Evolutionary conservation across 2,113 vertebrate genomes (phyloP).

Genomic region (Rhea americana): DNA sequence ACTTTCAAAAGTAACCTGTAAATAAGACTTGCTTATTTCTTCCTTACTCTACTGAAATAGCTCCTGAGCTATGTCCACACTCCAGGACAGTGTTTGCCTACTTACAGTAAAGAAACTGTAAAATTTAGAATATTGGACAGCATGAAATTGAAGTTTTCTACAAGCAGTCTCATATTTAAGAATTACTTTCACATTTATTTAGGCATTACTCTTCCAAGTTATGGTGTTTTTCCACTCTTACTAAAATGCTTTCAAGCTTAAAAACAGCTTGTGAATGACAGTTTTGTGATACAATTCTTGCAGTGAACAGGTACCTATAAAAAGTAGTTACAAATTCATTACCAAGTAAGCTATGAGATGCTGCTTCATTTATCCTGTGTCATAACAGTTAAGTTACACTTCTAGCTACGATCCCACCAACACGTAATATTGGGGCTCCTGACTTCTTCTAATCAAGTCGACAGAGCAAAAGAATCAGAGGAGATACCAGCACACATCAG

Average conservation of each 20-base stretch:
- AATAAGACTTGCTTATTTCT: not conserved
- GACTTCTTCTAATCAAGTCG: not conserved
- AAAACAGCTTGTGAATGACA: not conserved
- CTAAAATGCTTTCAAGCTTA: not conserved
- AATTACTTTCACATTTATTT: not conserved
- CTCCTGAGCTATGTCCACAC: not conserved
- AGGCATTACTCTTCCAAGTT: not conserved
- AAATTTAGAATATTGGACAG: not conserved
- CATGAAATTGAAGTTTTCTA: not conserved
- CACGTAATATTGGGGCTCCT: not conserved
- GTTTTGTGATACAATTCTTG: not conserved
- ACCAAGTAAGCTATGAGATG: not conserved
- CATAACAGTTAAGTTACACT: not conserved
- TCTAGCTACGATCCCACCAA: not conserved
- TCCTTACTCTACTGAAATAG: not conserved
- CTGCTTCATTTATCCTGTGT: not conserved
- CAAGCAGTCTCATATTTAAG: not conserved
- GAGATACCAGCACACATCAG: not conserved
- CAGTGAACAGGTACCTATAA: not conserved
- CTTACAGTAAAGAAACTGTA: not conserved
- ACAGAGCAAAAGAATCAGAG: not conserved
- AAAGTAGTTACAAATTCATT: not conserved
- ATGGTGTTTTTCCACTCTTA: not conserved
- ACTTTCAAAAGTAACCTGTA: not conserved
- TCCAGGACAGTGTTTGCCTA: not conserved